Evolutionary conservation across 1,140 invertebrate genomes (phyloP), one percentile per base, ranked within the genome.

Genomic region (Chironomus tepperi): DNA sequence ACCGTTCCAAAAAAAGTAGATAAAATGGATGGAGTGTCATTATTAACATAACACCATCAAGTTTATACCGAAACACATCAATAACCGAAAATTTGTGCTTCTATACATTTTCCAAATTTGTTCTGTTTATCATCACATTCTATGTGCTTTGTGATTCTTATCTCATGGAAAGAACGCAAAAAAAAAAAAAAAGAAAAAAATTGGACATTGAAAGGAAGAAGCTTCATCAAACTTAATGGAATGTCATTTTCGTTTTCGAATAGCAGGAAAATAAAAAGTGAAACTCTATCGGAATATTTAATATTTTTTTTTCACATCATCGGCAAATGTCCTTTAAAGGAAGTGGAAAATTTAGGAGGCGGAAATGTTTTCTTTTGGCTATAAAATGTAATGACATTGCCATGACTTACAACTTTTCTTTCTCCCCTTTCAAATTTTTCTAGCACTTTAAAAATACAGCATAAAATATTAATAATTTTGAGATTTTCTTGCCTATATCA

Each of bases 141-240:
- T 34, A 34, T 34, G 24, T 34, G 24, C 24, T 57, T 57, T 12
- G 15, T 57, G 47, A 57, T 57, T 57, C n/a, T 15, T 12, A n/a
- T 57, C 47, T 12, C 15, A 5, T 15, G 12, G 3, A 57, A 57
- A 47, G 43, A 5, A n/a, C n/a, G n/a, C n/a, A n/a, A n/a, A n/a
- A n/a, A n/a, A 57, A 15, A 57, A n/a, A 57, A n/a, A 57, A n/a
- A 57, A 12, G 47, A 57, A 15, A 47, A 47, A n/a, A 47, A 47
- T 12, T 57, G 47, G 47, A 57, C 47, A 57, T 57, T 34, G 1
- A 12, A n/a, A 57, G 47, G 47, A 57, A 57, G 47, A 57, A 57
- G 65, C 19, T 18, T 70, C 65, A 70, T 70, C 65, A 70, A 19
- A 18, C 19, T 70, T 70, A 70, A 70, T 70, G 65, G 65, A 70